phyloP scores from a whole-genome alignment of 1,140 invertebrate genomes.

The Acromyrmex echinatior region DNA sequence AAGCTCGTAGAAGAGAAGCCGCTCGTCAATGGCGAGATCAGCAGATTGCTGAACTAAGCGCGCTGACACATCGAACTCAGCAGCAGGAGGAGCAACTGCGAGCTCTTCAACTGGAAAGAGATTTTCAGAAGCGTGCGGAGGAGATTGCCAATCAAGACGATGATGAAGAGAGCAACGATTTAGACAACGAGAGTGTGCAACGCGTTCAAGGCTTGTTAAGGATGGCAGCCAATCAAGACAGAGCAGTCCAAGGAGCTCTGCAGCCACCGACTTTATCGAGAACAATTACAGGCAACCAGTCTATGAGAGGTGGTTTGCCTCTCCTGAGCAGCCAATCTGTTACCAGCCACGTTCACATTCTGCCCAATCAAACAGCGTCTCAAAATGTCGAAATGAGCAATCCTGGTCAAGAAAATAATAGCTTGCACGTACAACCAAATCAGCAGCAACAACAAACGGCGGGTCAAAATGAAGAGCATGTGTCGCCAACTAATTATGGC shows the following conservation, averaged over 20 bases:
- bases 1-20: slow-evolving; percentile 90
- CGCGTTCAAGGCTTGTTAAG: slow-evolving; percentile 85
- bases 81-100: slow-evolving; percentile 95
- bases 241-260: slow-evolving; percentile 70
- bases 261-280: slow-evolving; percentile 76
- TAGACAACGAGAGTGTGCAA: slow-evolving; percentile 85
- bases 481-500: slow-evolving; percentile 6
- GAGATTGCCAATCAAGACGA: slow-evolving; percentile 92
- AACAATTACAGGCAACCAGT: slow-evolving; percentile 80
- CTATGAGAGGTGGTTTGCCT: slow-evolving; percentile 67
- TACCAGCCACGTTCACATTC: slow-evolving; percentile 2
- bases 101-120: slow-evolving; percentile 93
- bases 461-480: slow-evolving; percentile 70
- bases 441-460: slow-evolving; percentile 60
- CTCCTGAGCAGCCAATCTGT: slow-evolving; percentile 2
- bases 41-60: slow-evolving; percentile 92
- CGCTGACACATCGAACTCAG: slow-evolving; percentile 89
- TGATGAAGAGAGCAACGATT: slow-evolving; percentile 88
- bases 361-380: background rate
- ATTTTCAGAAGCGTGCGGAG: slow-evolving; percentile 95
- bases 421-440: slow-evolving; percentile 39
- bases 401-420: slow-evolving; percentile 42
- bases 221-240: slow-evolving; percentile 82
- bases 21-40: slow-evolving; percentile 93
- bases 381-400: slow-evolving; percentile 41